Percentiles rank a stretch among this genome's conserved stretches.
Conservation (phyloP, 1,140 invertebrate species). For the Tetramorium simillimum region DNA sequence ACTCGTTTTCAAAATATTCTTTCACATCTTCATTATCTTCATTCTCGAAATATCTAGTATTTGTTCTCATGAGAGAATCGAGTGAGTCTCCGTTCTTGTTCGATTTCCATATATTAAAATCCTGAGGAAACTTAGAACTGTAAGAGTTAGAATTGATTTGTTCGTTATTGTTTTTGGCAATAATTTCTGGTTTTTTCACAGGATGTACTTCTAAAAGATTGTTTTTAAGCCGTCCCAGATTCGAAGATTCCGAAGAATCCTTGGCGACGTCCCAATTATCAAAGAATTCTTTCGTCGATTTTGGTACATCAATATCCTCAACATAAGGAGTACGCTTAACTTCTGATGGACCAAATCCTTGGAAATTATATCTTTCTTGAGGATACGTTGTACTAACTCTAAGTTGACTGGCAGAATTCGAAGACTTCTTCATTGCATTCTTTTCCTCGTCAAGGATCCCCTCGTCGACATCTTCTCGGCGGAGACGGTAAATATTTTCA, state of each 20-base stretch:
- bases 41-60: neutral
- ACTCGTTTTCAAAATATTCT: neutral
- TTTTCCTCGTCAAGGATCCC: neutral
- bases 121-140: neutral
- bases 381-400: no score
- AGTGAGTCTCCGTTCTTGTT: neutral
- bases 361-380: neutral
- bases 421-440: neutral
- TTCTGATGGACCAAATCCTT: neutral
- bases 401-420: neutral
- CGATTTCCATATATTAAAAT: neutral
- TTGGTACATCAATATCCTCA: neutral
- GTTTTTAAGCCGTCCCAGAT: neutral
- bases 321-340: neutral
- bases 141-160: slow-evolving; percentile 7
- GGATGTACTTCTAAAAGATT: slow-evolving; percentile 12
- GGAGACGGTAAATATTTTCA: neutral
- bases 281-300: neutral
- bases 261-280: slow-evolving; percentile 14
- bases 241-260: neutral
- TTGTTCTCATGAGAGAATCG: neutral
- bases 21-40: neutral
- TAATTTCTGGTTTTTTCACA: neutral
- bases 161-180: neutral
- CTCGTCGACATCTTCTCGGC: neutral